Evolutionary conservation across 2,113 vertebrate species (phyloP), one percentile per base, ranked within the genome.

Genomic region (Neodontobutis hainanensis): DNA sequence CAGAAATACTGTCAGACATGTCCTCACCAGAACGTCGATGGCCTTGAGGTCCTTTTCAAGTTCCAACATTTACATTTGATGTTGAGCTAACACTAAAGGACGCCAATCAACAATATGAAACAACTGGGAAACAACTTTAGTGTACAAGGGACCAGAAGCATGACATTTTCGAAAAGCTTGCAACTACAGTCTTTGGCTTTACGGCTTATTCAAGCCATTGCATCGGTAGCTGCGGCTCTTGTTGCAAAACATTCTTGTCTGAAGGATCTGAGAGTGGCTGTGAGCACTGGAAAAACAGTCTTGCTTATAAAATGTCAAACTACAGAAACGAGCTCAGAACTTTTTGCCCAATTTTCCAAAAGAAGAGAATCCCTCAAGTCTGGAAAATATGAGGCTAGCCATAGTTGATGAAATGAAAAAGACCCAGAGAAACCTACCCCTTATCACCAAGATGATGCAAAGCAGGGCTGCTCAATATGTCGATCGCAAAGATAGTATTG

Each of bases 71-170:
- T 78, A 11, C 56, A 46, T 80, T 68, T 63, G 59, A 80, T 5
- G 45, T 86, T 45, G 73, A 86, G 15, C 70, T 81, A 19, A 76
- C 8, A 8, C 72, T 81, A 64, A 47, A 57, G 81, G 48, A 82
- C 11, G 77, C 73, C 19, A 82, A 81, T 77, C 15, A 38, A 2
- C 64, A 78, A 40, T 80, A 36, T 78, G 73, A 82, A 9, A 80
- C 71, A 36, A 73, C 16, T 7, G 4, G 19, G 2, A 69, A 10
- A 56, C 44, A 8, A 1, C 61, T 83, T 3, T 42, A 83, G 59
- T 48, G 83, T 53, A n/a, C 72, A 45, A 79, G 71, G 27, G 80
- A 77, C 59, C 69, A 50, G n/a, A n/a, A n/a, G n/a, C n/a, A n/a
- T n/a, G n/a, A n/a, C n/a, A n/a, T n/a, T n/a, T n/a, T n/a, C n/a